Conservation (phyloP, 2,113 vertebrate species). For the Damaliscus lunatus region DNA sequence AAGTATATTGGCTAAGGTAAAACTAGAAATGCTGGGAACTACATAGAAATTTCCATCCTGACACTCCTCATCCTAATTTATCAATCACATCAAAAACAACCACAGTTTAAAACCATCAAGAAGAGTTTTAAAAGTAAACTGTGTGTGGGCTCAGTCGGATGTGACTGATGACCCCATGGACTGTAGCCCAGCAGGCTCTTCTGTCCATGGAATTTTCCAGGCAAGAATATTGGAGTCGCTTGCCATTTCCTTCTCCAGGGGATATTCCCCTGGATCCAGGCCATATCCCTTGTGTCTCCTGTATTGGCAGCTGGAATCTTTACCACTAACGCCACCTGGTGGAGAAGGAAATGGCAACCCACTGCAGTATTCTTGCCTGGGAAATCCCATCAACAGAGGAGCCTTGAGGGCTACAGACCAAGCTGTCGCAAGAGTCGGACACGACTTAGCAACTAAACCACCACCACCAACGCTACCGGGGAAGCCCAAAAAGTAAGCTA, state of each 20-base stretch:
- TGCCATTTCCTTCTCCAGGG: not conserved
- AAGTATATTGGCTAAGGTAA: not conserved
- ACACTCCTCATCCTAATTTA: not conserved
- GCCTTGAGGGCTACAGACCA: not conserved
- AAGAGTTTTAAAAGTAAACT: conserved; percentile 13
- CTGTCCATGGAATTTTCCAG: not conserved
- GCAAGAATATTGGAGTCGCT: not conserved
- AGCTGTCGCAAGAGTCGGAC: fast-evolving
- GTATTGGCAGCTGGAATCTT: not conserved
- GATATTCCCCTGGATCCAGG: not conserved
- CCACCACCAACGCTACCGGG: not conserved
- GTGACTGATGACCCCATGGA: not conserved
- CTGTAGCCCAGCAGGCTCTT: not conserved
- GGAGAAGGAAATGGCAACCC: not conserved
- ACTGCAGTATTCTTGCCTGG: not conserved
- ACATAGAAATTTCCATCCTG: not conserved
- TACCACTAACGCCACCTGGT: not conserved
- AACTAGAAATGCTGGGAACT: not conserved
- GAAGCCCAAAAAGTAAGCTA: not conserved
- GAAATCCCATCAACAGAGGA: not conserved
- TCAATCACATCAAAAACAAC: not conserved
- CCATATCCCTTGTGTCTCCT: not conserved
- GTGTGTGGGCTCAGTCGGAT: not conserved
- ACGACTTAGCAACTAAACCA: not conserved
- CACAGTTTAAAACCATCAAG: not conserved